phyloP scores from a whole-genome alignment of 2,113 vertebrate genomes.

The Sander lucioperca region DNA sequence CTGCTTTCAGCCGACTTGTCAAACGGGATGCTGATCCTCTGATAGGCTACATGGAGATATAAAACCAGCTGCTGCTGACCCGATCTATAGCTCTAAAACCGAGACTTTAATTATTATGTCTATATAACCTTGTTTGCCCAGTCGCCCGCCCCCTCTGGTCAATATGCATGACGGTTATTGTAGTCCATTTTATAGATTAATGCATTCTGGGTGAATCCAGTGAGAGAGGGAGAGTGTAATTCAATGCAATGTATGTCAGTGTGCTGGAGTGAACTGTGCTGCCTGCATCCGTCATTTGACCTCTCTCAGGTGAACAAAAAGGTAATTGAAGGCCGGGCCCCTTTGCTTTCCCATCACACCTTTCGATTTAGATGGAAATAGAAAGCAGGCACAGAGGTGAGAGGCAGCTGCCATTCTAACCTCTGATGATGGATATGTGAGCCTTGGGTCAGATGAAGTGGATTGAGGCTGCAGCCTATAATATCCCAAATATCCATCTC shows the following conservation, averaged over 20 bases:
- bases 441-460: conserved; percentile 6
- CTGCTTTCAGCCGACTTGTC: conserved; percentile 33
- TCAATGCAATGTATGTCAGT: conserved; percentile 59
- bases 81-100: conserved; percentile 31
- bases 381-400: conserved; percentile 18
- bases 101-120: conserved; percentile 59
- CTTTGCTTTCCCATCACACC: conserved; percentile 43
- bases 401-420: conserved; percentile 34
- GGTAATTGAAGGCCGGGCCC: conserved; percentile 53
- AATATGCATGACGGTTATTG: conserved; percentile 66
- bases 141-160: conserved; percentile 57
- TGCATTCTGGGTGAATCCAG: conserved; percentile 54
- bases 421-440: conserved; percentile 34
- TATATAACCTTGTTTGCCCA: conserved; percentile 74
- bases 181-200: conserved; percentile 71
- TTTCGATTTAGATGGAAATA: conserved; percentile 41
- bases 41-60: conserved; percentile 38
- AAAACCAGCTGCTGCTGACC: conserved; percentile 48
- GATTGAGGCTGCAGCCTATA: neutral
- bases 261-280: conserved; percentile 50
- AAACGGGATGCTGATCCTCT: conserved; percentile 46
- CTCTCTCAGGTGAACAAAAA: conserved; percentile 66
- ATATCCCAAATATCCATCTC: neutral
- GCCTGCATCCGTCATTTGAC: conserved; percentile 66
- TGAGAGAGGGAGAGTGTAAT: conserved; percentile 10